Evolutionary conservation across 2,888 invertebrate species (phyloP).

Genomic region (Lasioglossum marginatum): DNA sequence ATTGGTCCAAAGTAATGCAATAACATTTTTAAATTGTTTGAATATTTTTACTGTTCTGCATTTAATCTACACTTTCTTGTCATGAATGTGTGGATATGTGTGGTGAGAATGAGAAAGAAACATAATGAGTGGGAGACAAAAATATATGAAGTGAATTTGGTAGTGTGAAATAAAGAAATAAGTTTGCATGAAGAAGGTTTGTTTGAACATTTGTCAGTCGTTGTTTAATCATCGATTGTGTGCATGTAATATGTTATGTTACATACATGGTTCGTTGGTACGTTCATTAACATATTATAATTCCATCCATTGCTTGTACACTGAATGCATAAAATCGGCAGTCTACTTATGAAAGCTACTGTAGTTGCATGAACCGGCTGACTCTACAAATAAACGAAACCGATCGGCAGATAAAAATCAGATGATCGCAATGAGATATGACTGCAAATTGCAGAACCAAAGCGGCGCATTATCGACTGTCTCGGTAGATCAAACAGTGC

Average conservation of each 20-base stretch:
- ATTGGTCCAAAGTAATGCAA: background rate
- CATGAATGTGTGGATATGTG: no score
- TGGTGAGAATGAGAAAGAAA: no score
- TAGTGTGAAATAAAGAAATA: no score
- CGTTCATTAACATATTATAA: no score
- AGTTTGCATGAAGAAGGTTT: no score
- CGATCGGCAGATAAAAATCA: background rate
- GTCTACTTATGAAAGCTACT: background rate
- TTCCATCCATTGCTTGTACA: no score
- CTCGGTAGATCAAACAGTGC: background rate
- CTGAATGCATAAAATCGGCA: background rate
- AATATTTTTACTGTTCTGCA: background rate
- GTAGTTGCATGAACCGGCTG: background rate
- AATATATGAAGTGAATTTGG: no score
- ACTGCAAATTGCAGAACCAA: background rate
- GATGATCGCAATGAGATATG: background rate
- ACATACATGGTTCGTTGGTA: no score
- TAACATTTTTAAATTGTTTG: background rate
- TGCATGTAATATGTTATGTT: no score
- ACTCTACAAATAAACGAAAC: background rate
- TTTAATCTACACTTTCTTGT: background rate
- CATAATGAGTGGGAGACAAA: no score
- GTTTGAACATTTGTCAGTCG: no score
- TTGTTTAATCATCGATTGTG: no score
- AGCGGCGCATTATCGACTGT: slow-evolving; percentile 5